Base-by-base conservation (phyloP, 2,888 invertebrate species). In the Osmoderma eremita region DNA sequence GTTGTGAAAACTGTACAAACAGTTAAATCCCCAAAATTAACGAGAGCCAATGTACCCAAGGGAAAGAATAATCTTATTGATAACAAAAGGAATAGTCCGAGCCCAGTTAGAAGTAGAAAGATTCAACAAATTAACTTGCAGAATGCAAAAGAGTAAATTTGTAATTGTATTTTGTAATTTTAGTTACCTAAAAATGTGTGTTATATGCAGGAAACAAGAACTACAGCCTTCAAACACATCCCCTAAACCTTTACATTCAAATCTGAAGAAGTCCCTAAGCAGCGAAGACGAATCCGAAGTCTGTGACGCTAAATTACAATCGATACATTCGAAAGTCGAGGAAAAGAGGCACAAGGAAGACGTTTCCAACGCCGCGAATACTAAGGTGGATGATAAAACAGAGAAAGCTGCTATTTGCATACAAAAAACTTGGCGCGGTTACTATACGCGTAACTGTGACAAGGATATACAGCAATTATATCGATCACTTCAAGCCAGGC, bases 391-490 rank as follows among this genome's bases (percentile, higher is more conserved):
- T 20, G 80, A 81, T 67, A 85, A 85, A 73, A 77, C 80, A 0
- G 79, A 80, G 70, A 75, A 77, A 72, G 88, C 94, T 0, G 94
- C 93, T 0, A 87, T 92, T 36, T 89, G 89, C 22, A 94, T 95
- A 77, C 95, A 95, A 82, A 91, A 90, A 81, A 88, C 91, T 83
- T 95, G 95, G 95, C 84, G 94, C 20, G 94, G 95, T 0, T 94
- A 92, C 80, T 86, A 89, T 51, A 90, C 92, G 39, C 84, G 94
- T 74, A 92, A 93, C 75, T 83, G 90, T 10, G 88, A 91, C 75
- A 88, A 87, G 76, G 88, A 88, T 71, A 88, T 91, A 0, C 83
- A 88, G 71, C 85, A 88, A 67, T 79, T 86, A 69, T 83, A 86
- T 68, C 87, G 91, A 73, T 89, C 90, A 24, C 86, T 94, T 51